phyloP scores from a whole-genome alignment of 1,140 invertebrate species.

The Monomorium pharaonis region DNA sequence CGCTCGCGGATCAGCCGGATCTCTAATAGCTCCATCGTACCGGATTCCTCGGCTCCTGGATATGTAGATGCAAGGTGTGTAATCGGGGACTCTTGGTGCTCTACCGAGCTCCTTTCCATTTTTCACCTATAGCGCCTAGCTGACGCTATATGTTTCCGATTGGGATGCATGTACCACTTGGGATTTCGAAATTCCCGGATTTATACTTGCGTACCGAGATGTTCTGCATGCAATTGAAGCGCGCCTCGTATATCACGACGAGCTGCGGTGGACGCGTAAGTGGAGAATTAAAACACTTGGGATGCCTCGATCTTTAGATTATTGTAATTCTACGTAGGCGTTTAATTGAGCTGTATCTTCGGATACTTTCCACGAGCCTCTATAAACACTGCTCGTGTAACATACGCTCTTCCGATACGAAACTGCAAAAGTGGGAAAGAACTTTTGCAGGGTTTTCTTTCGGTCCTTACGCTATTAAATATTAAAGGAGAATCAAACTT shows the following conservation, averaged over 20 bases:
- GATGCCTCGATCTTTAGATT: background rate
- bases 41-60: constrained; percentile 10
- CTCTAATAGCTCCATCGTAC: background rate
- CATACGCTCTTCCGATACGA: background rate
- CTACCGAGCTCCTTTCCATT: background rate
- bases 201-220: background rate
- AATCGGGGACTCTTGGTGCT: background rate
- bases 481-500: no score
- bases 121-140: background rate
- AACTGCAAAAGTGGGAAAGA: background rate
- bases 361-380: background rate
- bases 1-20: background rate
- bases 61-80: constrained; percentile 57
- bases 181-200: background rate
- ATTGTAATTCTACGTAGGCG: background rate
- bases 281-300: constrained; percentile 1
- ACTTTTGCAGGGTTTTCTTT: background rate
- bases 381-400: background rate
- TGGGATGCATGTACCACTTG: background rate
- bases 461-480: background rate
- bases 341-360: constrained; percentile 4
- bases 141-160: background rate
- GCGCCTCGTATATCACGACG: background rate
- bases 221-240: background rate
- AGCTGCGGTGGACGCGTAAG: background rate